These are phyloP conservation scores for Nasonia vitripennis DNA, from an alignment of 1,140 invertebrate species.

Conservation along the genomic window DNA sequence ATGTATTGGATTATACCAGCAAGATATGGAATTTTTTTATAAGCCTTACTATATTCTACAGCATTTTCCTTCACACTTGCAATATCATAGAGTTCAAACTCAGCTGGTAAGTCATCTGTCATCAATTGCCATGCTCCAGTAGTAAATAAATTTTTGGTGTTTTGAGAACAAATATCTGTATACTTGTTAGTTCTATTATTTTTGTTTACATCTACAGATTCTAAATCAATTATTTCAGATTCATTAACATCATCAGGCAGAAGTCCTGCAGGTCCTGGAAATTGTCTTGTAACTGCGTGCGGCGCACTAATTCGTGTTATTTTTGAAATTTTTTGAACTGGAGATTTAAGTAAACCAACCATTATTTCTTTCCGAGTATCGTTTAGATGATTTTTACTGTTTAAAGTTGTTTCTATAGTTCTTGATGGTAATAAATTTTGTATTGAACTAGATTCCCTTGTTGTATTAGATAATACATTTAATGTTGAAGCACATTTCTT, in stretches of 20 bases:
- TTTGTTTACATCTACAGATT: slow-evolving; percentile 47
- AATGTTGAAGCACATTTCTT: slow-evolving; percentile 21
- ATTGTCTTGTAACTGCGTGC: slow-evolving; percentile 64
- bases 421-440: slow-evolving; percentile 32
- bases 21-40: slow-evolving; percentile 63
- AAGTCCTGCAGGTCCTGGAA: slow-evolving; percentile 72
- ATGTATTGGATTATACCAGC: slow-evolving; percentile 67
- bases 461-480: not conserved
- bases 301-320: not conserved
- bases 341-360: slow-evolving; percentile 26
- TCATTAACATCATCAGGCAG: slow-evolving; percentile 58
- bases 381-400: slow-evolving; percentile 15
- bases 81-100: slow-evolving; percentile 66
- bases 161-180: slow-evolving; percentile 66
- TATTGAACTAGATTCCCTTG: not conserved
- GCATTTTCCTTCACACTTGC: slow-evolving; percentile 62
- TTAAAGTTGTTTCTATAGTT: slow-evolving; percentile 17
- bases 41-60: slow-evolving; percentile 53
- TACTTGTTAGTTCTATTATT: slow-evolving; percentile 26
- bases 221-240: slow-evolving; percentile 37
- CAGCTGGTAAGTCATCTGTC: slow-evolving; percentile 64
- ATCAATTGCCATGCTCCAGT: slow-evolving; percentile 70
- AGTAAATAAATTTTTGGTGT: slow-evolving; percentile 66
- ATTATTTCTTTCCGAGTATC: slow-evolving; percentile 16
- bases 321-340: slow-evolving; percentile 27